Percentiles rank a stretch among this genome's conserved stretches.
Evolutionary conservation across 2,888 invertebrate species (phyloP).

Genomic region (Meteorus cinctellus): DNA sequence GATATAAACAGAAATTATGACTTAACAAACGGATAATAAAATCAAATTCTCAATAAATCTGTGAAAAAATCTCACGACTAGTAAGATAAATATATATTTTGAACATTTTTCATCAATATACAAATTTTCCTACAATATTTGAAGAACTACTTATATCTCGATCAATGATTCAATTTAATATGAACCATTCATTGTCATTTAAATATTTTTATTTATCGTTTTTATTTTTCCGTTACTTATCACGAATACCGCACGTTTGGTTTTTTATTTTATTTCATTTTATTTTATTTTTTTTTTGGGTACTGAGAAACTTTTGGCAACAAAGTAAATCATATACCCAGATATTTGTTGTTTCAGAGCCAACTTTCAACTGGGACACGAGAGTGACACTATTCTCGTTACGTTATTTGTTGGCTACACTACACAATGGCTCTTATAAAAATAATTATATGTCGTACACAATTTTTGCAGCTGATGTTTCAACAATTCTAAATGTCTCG

Average conservation of each 20-base stretch:
- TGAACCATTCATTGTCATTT: constrained; percentile 48
- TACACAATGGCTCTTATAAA: constrained; percentile 31
- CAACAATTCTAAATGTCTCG: constrained; percentile 3
- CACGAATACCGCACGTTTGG: constrained; percentile 70
- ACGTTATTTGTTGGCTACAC: background rate
- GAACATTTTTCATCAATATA: constrained; percentile 66
- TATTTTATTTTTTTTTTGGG: background rate
- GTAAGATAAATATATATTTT: constrained; percentile 66
- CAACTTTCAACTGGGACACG: background rate
- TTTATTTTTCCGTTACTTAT: constrained; percentile 55
- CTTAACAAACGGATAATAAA: background rate
- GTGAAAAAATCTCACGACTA: constrained; percentile 38
- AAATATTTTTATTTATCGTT: constrained; percentile 51
- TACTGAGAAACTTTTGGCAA: constrained; percentile 20
- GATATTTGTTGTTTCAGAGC: background rate
- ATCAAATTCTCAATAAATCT: background rate
- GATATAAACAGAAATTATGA: background rate
- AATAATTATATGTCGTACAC: constrained; percentile 46
- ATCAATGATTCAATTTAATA: constrained; percentile 62
- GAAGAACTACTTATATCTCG: constrained; percentile 66
- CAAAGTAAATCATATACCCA: constrained; percentile 19
- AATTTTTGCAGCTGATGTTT: constrained; percentile 32
- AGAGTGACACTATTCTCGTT: background rate
- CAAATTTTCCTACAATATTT: constrained; percentile 69
- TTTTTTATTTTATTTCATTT: constrained; percentile 46